A percentile compares a stretch with the other conserved stretches of the same genome.
These are phyloP conservation scores for Physeter macrocephalus DNA, from an alignment of 2,113 vertebrate species.

Conservation along the genomic window DNA sequence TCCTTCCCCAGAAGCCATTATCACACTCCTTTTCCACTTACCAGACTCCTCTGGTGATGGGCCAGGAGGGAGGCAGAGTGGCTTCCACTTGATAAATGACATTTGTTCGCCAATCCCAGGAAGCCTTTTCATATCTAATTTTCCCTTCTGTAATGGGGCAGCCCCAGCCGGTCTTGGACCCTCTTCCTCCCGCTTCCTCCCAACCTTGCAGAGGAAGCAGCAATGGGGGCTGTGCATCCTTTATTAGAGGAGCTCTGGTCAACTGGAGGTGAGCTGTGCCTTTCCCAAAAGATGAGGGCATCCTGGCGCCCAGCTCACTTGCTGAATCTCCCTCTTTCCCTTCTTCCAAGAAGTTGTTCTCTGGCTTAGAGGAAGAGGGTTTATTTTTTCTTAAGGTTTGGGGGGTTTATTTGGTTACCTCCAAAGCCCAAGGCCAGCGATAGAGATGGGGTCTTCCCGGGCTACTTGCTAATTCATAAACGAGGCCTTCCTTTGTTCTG, in stretches of 20 bases:
- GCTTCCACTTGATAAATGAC: background rate
- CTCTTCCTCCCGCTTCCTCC: background rate
- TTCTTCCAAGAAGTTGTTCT: background rate
- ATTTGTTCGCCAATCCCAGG: background rate
- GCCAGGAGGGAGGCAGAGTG: background rate
- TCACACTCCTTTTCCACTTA: background rate
- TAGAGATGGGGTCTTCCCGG: background rate
- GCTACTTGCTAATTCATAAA: background rate
- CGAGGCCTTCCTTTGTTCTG: background rate
- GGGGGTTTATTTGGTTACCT: background rate
- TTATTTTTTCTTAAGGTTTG: background rate
- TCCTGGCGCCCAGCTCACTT: background rate
- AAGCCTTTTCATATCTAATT: background rate
- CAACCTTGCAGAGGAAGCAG: rapidly evolving
- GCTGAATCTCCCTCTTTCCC: rapidly evolving
- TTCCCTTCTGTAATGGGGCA: rapidly evolving
- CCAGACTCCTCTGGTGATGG: background rate
- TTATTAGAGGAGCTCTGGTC: background rate
- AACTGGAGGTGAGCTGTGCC: rapidly evolving
- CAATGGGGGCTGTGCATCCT: rapidly evolving
- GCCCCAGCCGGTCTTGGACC: rapidly evolving
- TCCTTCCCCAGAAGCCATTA: background rate
- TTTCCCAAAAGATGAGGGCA: background rate
- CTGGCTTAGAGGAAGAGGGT: background rate
- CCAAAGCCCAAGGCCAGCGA: background rate